Evolutionary conservation across 1,140 invertebrate species (phyloP).

Genomic region (Anastrepha ludens): DNA sequence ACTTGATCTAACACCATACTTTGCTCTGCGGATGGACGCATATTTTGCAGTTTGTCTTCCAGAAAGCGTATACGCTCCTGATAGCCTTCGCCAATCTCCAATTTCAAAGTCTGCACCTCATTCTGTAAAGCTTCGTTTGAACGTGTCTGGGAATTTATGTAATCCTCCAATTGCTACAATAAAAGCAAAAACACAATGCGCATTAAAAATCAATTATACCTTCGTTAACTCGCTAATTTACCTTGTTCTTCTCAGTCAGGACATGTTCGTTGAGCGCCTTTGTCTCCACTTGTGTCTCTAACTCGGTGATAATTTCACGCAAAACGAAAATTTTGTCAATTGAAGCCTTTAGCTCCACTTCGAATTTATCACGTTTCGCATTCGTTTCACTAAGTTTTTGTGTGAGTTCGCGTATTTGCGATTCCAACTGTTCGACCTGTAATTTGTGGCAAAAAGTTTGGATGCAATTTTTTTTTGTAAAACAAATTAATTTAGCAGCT

Average conservation of each 20-base stretch:
- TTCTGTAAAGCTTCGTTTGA: slow-evolving; percentile 77
- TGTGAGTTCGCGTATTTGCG: slow-evolving; percentile 81
- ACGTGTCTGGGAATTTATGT: slow-evolving; percentile 77
- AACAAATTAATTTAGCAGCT: too few species aligned
- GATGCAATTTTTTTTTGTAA: too few species aligned
- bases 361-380: slow-evolving; percentile 77
- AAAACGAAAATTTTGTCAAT: slow-evolving; percentile 83
- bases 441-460: neutral
- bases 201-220: neutral
- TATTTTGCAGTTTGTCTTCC: slow-evolving; percentile 78
- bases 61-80: slow-evolving; percentile 76
- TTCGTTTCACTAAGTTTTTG: slow-evolving; percentile 78
- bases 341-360: slow-evolving; percentile 81
- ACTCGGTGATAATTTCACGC: slow-evolving; percentile 84
- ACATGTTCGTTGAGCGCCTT: slow-evolving; percentile 75
- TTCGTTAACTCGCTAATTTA: neutral
- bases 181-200: neutral
- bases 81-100: slow-evolving; percentile 75
- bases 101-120: slow-evolving; percentile 76
- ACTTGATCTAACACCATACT: slow-evolving; percentile 65
- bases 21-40: slow-evolving; percentile 77
- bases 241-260: slow-evolving; percentile 67
- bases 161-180: slow-evolving; percentile 70
- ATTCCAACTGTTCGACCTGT: slow-evolving; percentile 76
- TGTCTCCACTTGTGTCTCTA: slow-evolving; percentile 82